Evolutionary conservation across 2,113 vertebrate species (phyloP).

Genomic region (Chauna torquata): DNA sequence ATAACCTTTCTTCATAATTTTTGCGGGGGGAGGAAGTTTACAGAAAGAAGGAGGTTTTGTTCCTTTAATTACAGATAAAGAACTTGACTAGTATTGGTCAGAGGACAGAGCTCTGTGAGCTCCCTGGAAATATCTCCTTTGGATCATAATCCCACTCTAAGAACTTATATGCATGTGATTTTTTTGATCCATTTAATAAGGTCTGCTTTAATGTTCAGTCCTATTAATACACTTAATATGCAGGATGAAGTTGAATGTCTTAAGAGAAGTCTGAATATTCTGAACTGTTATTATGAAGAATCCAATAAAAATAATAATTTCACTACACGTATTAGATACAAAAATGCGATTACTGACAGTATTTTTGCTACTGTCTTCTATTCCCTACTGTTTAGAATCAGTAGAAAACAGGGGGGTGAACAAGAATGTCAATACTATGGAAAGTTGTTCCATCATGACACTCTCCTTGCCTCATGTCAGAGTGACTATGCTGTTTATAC

Average conservation of each 20-base stretch:
- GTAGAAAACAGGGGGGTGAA: neutral
- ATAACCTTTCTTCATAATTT: neutral
- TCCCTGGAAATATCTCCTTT: neutral
- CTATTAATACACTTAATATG: neutral
- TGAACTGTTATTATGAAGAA: neutral
- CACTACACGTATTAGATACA: neutral
- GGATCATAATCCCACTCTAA: neutral
- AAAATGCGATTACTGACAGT: neutral
- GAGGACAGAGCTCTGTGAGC: neutral
- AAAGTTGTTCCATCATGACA: neutral
- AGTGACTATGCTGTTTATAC: neutral
- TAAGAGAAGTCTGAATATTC: neutral
- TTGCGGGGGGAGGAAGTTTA: too few relatives aligned
- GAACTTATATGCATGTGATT: accelerated
- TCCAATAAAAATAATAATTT: neutral
- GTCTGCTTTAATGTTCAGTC: neutral
- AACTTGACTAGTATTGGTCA: neutral
- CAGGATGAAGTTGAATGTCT: neutral
- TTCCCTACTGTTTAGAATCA: neutral
- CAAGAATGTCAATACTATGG: neutral
- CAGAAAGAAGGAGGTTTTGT: neutral
- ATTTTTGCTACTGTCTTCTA: neutral
- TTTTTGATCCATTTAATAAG: neutral
- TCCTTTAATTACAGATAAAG: neutral
- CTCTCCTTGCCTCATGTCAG: neutral